Evolutionary conservation across 2,888 invertebrate genomes (phyloP), one percentile per base, ranked within the genome.

Genomic region (Desoria tigrina): DNA sequence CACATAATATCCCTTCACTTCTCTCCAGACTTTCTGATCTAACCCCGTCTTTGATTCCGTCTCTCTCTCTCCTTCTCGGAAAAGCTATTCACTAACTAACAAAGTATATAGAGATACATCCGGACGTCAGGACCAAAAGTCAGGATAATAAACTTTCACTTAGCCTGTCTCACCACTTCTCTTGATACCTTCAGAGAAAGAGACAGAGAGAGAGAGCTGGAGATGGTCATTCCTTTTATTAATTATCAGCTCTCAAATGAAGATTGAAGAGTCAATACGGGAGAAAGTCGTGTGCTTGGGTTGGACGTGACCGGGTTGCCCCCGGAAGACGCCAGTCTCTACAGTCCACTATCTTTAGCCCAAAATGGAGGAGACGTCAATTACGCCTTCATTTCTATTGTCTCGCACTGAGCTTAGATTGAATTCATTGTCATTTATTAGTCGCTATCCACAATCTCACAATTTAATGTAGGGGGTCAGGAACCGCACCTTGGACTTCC

Each of bases 21-120:
- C 21, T 49, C 26, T 58, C 57, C 42, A 32, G 27, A 27, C 53
- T 21, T 55, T 32, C 55, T 32, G 28, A 55, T 21, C 37, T 55
- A 1, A 32, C 11, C 16, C 24, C 11, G 28, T 2, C 50, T 21
- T 14, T n/a, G 3, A 2, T 4, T 27, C 27, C 21, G 42, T 1
- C 27, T 18, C 50, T 28, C 2, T 3, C 9, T 27, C 3, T 26
- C 28, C 28, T 28, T 28, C 55, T 32, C 26, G 21, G 18, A 18
- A 18, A 37, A 55, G 26, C 32, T 32, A 32, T 32, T 32, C 32
- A 32, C 32, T 11, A 32, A 32, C 32, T 7, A 32, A 32, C 6
- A 32, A 32, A 32, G 11, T 32, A 11, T 32, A 11, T 32, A 32
- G 11, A 11, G 32, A 4, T 32, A 32, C n/a, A n/a, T n/a, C n/a